phyloP scores from a whole-genome alignment of 2,888 invertebrate species.

The Cremastobaeus sp. region DNA sequence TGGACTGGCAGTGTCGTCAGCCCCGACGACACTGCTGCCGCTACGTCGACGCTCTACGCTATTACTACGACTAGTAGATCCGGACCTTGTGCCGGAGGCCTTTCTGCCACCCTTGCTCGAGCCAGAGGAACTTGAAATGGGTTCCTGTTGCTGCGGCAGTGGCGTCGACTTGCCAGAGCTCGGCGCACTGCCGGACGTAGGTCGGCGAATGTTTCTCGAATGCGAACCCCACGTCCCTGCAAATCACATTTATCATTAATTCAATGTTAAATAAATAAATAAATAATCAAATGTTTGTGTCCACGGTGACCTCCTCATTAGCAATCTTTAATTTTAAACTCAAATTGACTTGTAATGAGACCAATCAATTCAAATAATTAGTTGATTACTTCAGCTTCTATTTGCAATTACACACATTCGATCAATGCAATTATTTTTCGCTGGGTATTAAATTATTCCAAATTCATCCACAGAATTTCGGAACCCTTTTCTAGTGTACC shows the following conservation, averaged over 20 bases:
- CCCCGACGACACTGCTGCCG: conserved; percentile 67
- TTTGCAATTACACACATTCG: too few species aligned
- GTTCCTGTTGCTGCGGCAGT: conserved; percentile 70
- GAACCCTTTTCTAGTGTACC: too few species aligned
- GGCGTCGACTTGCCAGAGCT: conserved; percentile 75
- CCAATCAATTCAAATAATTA: too few species aligned
- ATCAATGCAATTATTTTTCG: too few species aligned
- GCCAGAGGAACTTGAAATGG: conserved; percentile 67
- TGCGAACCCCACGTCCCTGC: conserved; percentile 76
- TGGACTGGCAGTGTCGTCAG: conserved; percentile 83
- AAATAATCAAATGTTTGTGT: too few species aligned
- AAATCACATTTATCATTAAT: conserved; percentile 12
- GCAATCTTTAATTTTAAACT: too few species aligned
- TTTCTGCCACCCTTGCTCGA: conserved; percentile 70
- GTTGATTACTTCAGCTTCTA: too few species aligned
- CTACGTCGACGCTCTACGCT: conserved; percentile 74
- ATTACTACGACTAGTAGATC: conserved; percentile 76
- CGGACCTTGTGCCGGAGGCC: conserved; percentile 76
- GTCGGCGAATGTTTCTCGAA: conserved; percentile 71
- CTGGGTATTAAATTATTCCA: too few species aligned
- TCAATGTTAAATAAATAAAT: too few species aligned
- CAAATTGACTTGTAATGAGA: too few species aligned
- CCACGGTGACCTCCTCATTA: too few species aligned
- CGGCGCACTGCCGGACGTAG: conserved; percentile 71
- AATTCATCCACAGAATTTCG: too few species aligned